Percentiles rank a stretch among this genome's conserved stretches.
phyloP scores from a whole-genome alignment of 2,113 vertebrate genomes.

The Oenanthe melanoleuca region DNA sequence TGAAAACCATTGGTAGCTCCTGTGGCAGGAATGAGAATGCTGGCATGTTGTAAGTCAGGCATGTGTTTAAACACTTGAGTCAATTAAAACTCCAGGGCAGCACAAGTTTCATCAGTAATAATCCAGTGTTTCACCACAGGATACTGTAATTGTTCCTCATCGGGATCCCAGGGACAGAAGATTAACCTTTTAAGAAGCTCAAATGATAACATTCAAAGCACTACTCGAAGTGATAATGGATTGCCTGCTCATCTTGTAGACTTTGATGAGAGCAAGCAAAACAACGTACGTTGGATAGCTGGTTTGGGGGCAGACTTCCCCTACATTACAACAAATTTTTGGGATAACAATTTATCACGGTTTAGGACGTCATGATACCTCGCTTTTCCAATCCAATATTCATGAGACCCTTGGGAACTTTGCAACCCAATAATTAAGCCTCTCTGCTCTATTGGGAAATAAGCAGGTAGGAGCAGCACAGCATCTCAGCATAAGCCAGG shows the following conservation, averaged over 20 bases:
- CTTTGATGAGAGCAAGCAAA: slow-evolving; percentile 2
- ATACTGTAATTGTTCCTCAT: slow-evolving; percentile 15
- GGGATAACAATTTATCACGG: fast-evolving
- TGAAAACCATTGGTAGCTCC: neutral
- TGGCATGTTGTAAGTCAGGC: neutral
- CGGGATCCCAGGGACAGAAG: neutral
- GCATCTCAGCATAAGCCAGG: neutral
- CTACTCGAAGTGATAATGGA: neutral
- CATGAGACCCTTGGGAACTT: neutral
- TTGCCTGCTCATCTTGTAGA: neutral
- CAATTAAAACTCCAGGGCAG: slow-evolving; percentile 25
- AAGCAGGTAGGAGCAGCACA: neutral
- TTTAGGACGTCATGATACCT: neutral
- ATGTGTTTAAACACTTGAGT: neutral
- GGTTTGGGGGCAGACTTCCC: neutral
- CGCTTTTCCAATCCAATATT: neutral
- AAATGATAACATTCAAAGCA: neutral
- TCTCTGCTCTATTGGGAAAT: slow-evolving; percentile 26
- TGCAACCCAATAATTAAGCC: slow-evolving; percentile 6
- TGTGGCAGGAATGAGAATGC: neutral
- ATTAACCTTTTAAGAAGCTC: slow-evolving; percentile 20
- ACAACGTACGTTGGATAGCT: neutral
- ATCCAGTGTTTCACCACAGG: slow-evolving; percentile 19
- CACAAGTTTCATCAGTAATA: neutral
- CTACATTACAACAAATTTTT: neutral